A percentile compares a stretch with the other conserved stretches of the same genome.
Evolutionary conservation across 2,888 invertebrate species (phyloP).

Genomic region (Choreutis nemorana): DNA sequence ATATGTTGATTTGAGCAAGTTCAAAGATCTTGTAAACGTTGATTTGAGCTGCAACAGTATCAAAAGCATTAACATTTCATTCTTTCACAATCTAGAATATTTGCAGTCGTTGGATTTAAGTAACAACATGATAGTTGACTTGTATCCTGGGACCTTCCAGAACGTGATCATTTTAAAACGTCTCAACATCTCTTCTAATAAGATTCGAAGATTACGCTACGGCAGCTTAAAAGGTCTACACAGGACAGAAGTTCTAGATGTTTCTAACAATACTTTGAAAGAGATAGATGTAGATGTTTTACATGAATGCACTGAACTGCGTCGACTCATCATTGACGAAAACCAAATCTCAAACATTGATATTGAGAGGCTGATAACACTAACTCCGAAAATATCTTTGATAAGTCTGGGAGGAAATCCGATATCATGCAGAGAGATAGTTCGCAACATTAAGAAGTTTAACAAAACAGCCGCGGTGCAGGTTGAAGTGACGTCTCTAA

Average conservation of each 20-base stretch:
- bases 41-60: constrained; percentile 36
- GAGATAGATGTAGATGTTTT: constrained; percentile 39
- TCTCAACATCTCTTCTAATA: constrained; percentile 40
- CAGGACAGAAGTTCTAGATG: constrained; percentile 34
- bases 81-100: constrained; percentile 26
- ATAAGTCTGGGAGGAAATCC: constrained; percentile 51
- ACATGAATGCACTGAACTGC: constrained; percentile 41
- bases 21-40: constrained; percentile 26
- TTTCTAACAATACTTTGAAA: constrained; percentile 37
- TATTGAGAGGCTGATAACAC: constrained; percentile 28
- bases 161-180: constrained; percentile 32
- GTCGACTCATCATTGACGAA: constrained; percentile 39
- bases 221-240: constrained; percentile 43
- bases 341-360: constrained; percentile 40
- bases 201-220: constrained; percentile 29
- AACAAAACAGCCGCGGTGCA: constrained; percentile 19
- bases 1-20: constrained; percentile 30
- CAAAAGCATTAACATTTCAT: constrained; percentile 21
- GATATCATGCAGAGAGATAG: constrained; percentile 42
- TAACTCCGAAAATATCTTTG: constrained; percentile 27
- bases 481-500: constrained; percentile 39
- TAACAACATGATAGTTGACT: constrained; percentile 26
- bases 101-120: constrained; percentile 40
- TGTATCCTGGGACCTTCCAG: constrained; percentile 44
- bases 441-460: constrained; percentile 25